A percentile compares a stretch with the other conserved stretches of the same genome.
Evolutionary conservation across 2,888 invertebrate genomes (phyloP).

Genomic region (Agonum fuliginosum): DNA sequence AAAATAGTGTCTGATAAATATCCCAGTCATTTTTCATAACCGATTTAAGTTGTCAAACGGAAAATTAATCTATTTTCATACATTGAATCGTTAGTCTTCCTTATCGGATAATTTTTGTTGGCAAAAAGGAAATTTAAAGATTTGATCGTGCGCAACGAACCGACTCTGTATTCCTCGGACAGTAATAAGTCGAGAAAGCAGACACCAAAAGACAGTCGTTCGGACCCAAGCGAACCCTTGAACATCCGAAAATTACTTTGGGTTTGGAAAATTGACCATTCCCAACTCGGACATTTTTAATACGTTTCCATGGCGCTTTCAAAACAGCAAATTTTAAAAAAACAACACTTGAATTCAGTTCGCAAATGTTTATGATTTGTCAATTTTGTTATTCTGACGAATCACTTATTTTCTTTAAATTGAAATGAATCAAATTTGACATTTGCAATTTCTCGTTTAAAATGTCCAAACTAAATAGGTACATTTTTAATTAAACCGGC

Average conservation of each 20-base stretch:
- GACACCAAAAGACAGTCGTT: conserved; percentile 14
- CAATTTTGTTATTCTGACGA: too few relatives aligned
- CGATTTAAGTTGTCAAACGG: background rate
- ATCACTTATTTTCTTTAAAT: too few relatives aligned
- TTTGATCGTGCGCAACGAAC: conserved; percentile 7
- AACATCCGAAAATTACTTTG: background rate
- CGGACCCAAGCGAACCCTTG: background rate
- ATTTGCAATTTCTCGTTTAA: too few relatives aligned
- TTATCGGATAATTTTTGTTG: background rate
- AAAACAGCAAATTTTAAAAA: too few relatives aligned
- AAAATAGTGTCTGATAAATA: background rate
- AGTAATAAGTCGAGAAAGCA: conserved; percentile 49
- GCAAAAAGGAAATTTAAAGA: background rate
- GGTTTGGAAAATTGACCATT: background rate
- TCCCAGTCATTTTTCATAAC: background rate
- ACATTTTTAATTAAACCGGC: too few relatives aligned
- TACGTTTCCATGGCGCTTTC: too few relatives aligned
- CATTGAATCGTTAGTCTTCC: background rate
- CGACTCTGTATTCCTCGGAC: conserved; percentile 29
- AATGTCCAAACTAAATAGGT: too few relatives aligned
- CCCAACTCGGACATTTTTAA: too few relatives aligned
- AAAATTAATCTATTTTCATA: background rate
- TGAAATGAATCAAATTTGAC: too few relatives aligned
- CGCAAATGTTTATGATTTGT: too few relatives aligned
- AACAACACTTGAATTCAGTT: too few relatives aligned